These are phyloP conservation scores for Vanacampus margaritifer DNA, from an alignment of 2,113 vertebrate genomes.

Conservation along the genomic window DNA sequence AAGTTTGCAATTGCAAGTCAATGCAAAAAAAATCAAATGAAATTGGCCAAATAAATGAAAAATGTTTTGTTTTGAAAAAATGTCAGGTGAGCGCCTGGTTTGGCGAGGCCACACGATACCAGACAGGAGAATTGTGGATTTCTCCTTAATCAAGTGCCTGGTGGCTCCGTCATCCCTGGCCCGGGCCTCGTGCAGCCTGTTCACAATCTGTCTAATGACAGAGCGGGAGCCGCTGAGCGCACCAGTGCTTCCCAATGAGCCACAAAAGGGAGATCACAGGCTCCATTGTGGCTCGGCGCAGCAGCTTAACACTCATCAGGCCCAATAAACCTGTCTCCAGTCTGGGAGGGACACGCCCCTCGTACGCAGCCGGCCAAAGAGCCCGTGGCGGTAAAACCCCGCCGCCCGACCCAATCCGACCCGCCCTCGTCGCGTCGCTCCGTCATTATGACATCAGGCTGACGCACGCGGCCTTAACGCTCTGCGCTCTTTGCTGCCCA, in stretches of 20 bases:
- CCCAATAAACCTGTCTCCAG: constrained; percentile 96
- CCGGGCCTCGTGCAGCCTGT: constrained; percentile 92
- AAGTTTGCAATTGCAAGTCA: too few species aligned
- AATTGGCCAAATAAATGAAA: too few species aligned
- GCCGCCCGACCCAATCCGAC: constrained; percentile 60
- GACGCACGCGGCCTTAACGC: constrained; percentile 53
- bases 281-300: constrained; percentile 84
- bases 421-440: constrained; percentile 71
- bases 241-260: constrained; percentile 95
- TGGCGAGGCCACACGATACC: constrained; percentile 73
- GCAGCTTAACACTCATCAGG: constrained; percentile 92
- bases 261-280: constrained; percentile 95
- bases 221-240: constrained; percentile 87
- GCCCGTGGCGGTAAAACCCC: constrained; percentile 17
- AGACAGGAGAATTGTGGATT: constrained; percentile 92
- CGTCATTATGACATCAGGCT: constrained; percentile 85
- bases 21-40: too few species aligned
- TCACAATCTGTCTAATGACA: constrained; percentile 96
- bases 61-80: not conserved
- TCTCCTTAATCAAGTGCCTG: constrained; percentile 94
- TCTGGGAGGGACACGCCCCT: constrained; percentile 75
- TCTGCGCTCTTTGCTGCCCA: constrained; percentile 4
- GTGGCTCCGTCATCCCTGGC: constrained; percentile 92
- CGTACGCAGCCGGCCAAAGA: constrained; percentile 48
- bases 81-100: not conserved